phyloP scores from a whole-genome alignment of 2,797 vertebrate species.

The Lutjanus campechanus region DNA sequence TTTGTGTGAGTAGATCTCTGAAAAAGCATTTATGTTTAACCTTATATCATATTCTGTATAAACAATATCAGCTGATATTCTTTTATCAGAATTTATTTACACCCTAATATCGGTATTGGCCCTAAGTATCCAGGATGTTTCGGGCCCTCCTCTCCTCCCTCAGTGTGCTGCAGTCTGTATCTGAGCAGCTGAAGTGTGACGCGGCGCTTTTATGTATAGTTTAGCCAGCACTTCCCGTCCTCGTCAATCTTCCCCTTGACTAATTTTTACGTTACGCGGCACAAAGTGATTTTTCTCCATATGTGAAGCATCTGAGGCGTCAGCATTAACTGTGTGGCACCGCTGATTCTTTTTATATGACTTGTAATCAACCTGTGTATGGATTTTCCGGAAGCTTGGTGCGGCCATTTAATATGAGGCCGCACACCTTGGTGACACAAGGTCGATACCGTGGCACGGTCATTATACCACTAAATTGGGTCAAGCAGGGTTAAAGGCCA shows the following conservation, averaged over 20 bases:
- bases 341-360: slow-evolving; percentile 45
- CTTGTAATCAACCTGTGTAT: slow-evolving; percentile 70
- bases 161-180: slow-evolving; percentile 26
- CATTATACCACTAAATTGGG: slow-evolving; percentile 83
- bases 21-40: too few species aligned
- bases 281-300: slow-evolving; percentile 56
- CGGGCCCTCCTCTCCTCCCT: slow-evolving; percentile 4
- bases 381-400: slow-evolving; percentile 62
- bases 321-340: slow-evolving; percentile 46
- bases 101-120: too few species aligned
- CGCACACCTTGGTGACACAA: slow-evolving; percentile 65
- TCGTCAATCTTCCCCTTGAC: slow-evolving; percentile 59
- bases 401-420: slow-evolving; percentile 68
- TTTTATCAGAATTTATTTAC: too few species aligned
- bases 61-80: too few species aligned
- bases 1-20: too few species aligned
- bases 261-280: slow-evolving; percentile 45
- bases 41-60: too few species aligned
- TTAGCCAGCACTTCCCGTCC: slow-evolving; percentile 63
- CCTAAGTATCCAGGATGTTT: too few species aligned
- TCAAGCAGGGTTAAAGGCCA: slow-evolving; percentile 82
- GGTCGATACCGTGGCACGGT: slow-evolving; percentile 72
- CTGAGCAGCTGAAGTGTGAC: slow-evolving; percentile 56
- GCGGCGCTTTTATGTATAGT: slow-evolving; percentile 50
- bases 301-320: slow-evolving; percentile 44